Conservation (phyloP, 2,888 invertebrate species). For the Drosophila cognata region DNA sequence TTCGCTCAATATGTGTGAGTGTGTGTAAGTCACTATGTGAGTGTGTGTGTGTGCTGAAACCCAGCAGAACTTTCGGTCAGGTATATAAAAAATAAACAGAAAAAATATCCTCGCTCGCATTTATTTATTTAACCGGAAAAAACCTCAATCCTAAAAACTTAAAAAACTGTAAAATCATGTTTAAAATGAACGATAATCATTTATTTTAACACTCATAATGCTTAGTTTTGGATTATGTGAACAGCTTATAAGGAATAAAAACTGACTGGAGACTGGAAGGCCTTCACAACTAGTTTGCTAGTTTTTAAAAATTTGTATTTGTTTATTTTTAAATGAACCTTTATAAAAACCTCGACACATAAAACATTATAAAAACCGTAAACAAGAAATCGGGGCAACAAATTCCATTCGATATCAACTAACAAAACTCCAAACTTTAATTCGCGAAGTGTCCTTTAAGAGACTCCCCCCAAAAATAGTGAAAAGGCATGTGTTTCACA, state of each 20-base stretch:
- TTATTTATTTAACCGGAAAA: not conserved
- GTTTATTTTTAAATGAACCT: no score
- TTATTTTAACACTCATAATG: no score
- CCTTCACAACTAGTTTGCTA: not conserved
- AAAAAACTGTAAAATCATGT: not conserved
- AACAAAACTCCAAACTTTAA: not conserved
- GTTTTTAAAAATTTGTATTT: not conserved
- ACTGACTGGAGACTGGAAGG: not conserved
- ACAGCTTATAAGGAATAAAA: not conserved
- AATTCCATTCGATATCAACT: not conserved
- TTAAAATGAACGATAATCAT: not conserved
- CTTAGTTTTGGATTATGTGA: not conserved
- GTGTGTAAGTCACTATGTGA: slow-evolving; percentile 5
- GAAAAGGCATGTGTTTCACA: slow-evolving; percentile 14
- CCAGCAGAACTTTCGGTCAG: slow-evolving; percentile 48
- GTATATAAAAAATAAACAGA: not conserved
- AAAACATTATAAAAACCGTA: no score
- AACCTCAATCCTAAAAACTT: not conserved
- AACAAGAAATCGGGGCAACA: not conserved
- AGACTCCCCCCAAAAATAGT: not conserved
- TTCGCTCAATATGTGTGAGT: slow-evolving; percentile 35
- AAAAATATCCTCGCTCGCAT: slow-evolving; percentile 1
- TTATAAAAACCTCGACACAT: no score
- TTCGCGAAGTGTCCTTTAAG: not conserved
- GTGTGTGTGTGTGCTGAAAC: slow-evolving; percentile 23